Conservation (phyloP, 30 jellyfish, hydroid and myxozoan genomes). For the Nemopilema nomurai region DNA sequence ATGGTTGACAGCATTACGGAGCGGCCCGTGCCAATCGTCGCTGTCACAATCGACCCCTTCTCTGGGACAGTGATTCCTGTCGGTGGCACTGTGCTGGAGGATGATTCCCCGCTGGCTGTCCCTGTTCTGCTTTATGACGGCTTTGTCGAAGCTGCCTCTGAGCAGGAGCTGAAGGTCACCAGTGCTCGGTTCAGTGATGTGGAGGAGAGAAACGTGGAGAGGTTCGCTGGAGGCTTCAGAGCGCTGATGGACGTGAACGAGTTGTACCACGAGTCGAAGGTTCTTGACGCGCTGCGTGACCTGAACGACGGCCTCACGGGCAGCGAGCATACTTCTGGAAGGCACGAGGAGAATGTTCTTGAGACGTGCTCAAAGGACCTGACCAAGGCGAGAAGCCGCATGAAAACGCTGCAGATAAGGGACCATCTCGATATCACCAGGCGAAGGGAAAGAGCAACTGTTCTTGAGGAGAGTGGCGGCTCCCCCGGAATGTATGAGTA, state of each 20-base stretch:
- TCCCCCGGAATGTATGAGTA: slow-evolving; percentile 96
- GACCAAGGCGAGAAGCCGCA: slow-evolving; percentile 71
- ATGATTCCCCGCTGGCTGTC: slow-evolving; percentile 49
- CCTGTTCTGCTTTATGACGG: slow-evolving; percentile 83
- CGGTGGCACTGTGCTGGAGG: slow-evolving; percentile 84
- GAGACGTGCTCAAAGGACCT: slow-evolving; percentile 80
- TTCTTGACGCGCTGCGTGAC: slow-evolving; percentile 79
- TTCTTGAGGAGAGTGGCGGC: slow-evolving; percentile 87
- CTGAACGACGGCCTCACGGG: slow-evolving; percentile 87
- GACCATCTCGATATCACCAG: slow-evolving; percentile 75
- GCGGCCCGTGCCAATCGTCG: slow-evolving; percentile 76
- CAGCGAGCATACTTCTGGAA: slow-evolving; percentile 72
- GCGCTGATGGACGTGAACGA: slow-evolving; percentile 91
- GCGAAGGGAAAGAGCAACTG: slow-evolving; percentile 68
- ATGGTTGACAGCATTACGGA: slow-evolving; percentile 49
- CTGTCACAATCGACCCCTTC: slow-evolving; percentile 77
- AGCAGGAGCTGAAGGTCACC: slow-evolving; percentile 77
- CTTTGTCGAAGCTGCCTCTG: slow-evolving; percentile 71
- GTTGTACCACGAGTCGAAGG: slow-evolving; percentile 82
- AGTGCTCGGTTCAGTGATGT: slow-evolving; percentile 79
- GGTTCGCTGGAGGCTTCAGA: slow-evolving; percentile 87
- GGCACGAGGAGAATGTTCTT: slow-evolving; percentile 91
- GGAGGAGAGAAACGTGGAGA: slow-evolving; percentile 59
- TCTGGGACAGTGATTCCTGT: slow-evolving; percentile 89
- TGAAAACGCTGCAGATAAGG: slow-evolving; percentile 65